Evolutionary conservation across 1,140 invertebrate species (phyloP).

Genomic region (Heliconius eleuchia): DNA sequence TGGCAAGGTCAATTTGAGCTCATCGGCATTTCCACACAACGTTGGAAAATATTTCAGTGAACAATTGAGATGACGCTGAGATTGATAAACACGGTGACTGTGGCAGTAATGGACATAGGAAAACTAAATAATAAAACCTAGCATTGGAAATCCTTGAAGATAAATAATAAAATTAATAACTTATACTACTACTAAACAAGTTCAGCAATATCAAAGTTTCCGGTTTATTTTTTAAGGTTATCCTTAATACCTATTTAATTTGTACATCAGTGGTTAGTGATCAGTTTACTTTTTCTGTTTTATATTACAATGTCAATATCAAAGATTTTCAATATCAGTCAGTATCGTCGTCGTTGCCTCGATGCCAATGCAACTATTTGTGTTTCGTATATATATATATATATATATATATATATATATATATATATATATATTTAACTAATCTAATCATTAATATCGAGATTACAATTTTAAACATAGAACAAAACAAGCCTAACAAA

Average conservation of each 20-base stretch:
- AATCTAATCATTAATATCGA: background rate
- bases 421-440: background rate
- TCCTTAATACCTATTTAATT: background rate
- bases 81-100: background rate
- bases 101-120: slow-evolving; percentile 36
- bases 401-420: background rate
- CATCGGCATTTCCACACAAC: slow-evolving; percentile 23
- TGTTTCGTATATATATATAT: too few species aligned
- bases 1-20: slow-evolving; percentile 26
- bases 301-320: background rate
- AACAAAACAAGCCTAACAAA: background rate
- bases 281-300: background rate
- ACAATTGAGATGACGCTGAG: slow-evolving; percentile 11
- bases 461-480: background rate
- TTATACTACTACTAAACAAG: background rate
- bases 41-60: slow-evolving; percentile 24
- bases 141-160: slow-evolving; percentile 51
- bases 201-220: slow-evolving; percentile 18
- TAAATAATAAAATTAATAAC: slow-evolving; percentile 29
- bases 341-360: background rate
- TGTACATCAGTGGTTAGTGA: background rate
- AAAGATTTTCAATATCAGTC: background rate
- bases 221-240: slow-evolving; percentile 24
- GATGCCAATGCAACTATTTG: background rate
- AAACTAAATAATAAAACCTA: slow-evolving; percentile 52